phyloP scores from a whole-genome alignment of 2,113 vertebrate genomes.

The Cyanoderma ruficeps region DNA sequence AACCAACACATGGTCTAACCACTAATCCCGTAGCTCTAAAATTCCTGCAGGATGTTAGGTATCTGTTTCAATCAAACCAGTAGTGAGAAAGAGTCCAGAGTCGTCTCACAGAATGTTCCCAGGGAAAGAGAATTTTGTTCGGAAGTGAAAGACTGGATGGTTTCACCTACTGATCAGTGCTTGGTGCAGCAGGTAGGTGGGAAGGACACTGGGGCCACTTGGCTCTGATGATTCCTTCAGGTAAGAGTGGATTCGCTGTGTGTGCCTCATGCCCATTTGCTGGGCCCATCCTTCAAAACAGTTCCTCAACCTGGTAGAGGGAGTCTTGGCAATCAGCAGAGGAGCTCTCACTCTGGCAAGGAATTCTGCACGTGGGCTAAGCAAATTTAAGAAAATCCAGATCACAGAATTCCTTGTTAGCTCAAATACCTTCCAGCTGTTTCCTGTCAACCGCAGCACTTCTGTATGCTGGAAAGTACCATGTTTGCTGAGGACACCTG shows the following conservation, averaged over 20 bases:
- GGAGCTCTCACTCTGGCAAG: background rate
- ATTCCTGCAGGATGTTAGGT: background rate
- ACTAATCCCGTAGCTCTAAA: background rate
- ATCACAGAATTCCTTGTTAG: background rate
- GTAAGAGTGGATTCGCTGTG: background rate
- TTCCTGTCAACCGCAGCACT: background rate
- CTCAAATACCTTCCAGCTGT: background rate
- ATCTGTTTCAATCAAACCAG: conserved; percentile 2
- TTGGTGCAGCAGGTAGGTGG: background rate
- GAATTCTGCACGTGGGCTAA: background rate
- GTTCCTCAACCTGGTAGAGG: background rate
- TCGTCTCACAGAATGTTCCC: background rate
- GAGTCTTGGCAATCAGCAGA: background rate
- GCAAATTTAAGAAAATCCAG: background rate
- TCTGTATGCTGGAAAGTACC: background rate
- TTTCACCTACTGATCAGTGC: background rate
- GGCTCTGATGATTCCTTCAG: background rate
- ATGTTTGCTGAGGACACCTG: background rate
- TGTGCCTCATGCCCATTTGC: background rate
- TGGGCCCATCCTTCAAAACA: background rate
- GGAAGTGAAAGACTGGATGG: background rate
- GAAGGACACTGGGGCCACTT: background rate
- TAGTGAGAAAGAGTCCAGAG: background rate
- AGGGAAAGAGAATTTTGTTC: background rate
- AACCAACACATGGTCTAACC: background rate